Evolutionary conservation across 2,888 invertebrate species (phyloP).

Genomic region (Pyralis farinalis): DNA sequence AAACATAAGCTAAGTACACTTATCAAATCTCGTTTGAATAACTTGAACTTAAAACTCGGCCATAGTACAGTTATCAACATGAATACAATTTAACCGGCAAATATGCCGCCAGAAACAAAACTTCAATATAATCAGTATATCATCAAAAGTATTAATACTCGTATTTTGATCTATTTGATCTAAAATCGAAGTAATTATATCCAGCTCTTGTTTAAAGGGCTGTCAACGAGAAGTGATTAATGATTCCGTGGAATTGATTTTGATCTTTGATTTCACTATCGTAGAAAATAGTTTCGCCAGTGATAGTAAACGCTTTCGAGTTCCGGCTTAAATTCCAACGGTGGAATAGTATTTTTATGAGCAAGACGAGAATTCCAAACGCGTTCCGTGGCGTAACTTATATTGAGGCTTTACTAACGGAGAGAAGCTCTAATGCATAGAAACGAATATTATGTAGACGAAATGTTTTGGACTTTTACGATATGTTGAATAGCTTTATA

Average conservation of each 20-base stretch:
- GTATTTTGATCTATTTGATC: too few relatives aligned
- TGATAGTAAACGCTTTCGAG: neutral
- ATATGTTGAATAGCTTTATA: too few relatives aligned
- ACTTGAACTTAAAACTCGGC: slow-evolving; percentile 29
- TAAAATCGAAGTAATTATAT: too few relatives aligned
- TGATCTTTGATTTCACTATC: slow-evolving; percentile 1
- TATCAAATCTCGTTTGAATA: slow-evolving; percentile 25
- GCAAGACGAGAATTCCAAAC: neutral
- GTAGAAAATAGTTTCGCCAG: neutral
- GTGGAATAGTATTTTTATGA: neutral
- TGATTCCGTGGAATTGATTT: neutral
- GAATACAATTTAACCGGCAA: slow-evolving; percentile 23
- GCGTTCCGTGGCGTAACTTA: neutral
- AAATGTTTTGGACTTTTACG: too few relatives aligned
- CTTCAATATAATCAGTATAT: slow-evolving; percentile 8
- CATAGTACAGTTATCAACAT: slow-evolving; percentile 31
- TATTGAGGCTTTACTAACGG: too few relatives aligned
- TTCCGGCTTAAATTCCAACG: neutral
- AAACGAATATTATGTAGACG: too few relatives aligned
- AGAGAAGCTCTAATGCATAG: too few relatives aligned
- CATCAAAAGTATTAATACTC: too few relatives aligned
- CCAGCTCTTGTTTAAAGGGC: neutral
- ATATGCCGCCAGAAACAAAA: slow-evolving; percentile 16
- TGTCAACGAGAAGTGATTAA: neutral
- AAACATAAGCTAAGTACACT: slow-evolving; percentile 9